Evolutionary conservation across 2,797 vertebrate species (phyloP).

Genomic region (Adelosebastes latens): DNA sequence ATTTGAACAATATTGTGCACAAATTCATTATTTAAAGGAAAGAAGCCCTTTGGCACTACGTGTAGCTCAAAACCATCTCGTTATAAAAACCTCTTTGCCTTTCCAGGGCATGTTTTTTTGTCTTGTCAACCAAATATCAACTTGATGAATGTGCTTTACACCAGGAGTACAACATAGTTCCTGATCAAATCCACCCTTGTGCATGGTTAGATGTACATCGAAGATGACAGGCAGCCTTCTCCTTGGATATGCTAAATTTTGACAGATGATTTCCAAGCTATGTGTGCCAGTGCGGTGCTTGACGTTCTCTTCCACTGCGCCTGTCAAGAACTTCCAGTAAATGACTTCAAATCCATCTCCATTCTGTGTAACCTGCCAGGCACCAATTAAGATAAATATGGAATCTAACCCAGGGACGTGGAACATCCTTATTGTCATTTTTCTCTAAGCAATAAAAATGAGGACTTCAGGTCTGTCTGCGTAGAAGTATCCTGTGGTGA

Average conservation of each 20-base stretch:
- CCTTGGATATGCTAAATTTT: slow-evolving; percentile 86
- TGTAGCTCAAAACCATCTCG: slow-evolving; percentile 48
- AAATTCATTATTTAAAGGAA: slow-evolving; percentile 40
- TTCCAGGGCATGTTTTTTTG: slow-evolving; percentile 24
- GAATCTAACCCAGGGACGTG: slow-evolving; percentile 70
- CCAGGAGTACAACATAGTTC: slow-evolving; percentile 55
- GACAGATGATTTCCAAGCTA: slow-evolving; percentile 87
- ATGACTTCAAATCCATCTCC: slow-evolving; percentile 85
- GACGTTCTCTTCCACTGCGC: slow-evolving; percentile 75
- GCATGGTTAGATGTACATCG: slow-evolving; percentile 83
- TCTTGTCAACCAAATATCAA: slow-evolving; percentile 68
- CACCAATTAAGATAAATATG: slow-evolving; percentile 84
- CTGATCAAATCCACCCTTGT: slow-evolving; percentile 84
- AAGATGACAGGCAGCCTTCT: slow-evolving; percentile 86
- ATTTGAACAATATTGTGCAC: slow-evolving; percentile 24
- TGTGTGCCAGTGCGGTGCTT: slow-evolving; percentile 73
- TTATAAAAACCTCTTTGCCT: slow-evolving; percentile 46
- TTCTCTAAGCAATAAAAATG: slow-evolving; percentile 61
- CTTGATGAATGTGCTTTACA: slow-evolving; percentile 73
- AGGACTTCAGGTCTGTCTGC: slow-evolving; percentile 37
- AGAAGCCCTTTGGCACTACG: slow-evolving; percentile 11
- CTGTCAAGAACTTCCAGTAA: slow-evolving; percentile 83
- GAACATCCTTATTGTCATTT: slow-evolving; percentile 65
- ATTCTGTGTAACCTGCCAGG: slow-evolving; percentile 75
- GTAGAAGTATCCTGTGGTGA: slow-evolving; percentile 19